phyloP scores from a whole-genome alignment of 2,113 vertebrate species.

The Clarias batrachus region DNA sequence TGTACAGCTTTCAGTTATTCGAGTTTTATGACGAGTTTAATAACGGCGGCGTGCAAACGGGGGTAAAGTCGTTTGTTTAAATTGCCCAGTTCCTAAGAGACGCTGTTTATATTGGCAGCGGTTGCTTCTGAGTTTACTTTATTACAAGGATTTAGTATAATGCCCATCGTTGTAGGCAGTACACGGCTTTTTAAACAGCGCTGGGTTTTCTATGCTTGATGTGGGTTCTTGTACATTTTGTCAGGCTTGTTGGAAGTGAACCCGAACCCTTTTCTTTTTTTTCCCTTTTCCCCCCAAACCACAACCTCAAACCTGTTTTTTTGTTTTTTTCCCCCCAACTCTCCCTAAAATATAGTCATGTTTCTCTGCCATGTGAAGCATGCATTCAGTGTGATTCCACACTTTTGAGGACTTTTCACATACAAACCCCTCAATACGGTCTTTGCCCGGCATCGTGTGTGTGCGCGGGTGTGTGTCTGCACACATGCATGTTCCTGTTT shows the following conservation, averaged over 20 bases:
- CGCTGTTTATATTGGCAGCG: neutral
- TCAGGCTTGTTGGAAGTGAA: neutral
- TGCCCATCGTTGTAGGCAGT: neutral
- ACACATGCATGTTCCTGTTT: neutral
- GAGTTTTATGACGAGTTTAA: neutral
- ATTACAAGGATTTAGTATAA: neutral
- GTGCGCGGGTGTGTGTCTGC: neutral
- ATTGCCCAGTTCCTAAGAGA: slow-evolving; percentile 1
- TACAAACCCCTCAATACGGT: neutral
- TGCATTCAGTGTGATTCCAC: neutral
- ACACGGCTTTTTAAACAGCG: neutral
- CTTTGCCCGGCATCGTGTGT: neutral
- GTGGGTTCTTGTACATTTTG: slow-evolving; percentile 9
- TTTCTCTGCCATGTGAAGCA: neutral
- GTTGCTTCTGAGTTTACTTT: neutral
- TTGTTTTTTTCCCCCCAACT: neutral
- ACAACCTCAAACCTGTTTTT: slow-evolving; percentile 3
- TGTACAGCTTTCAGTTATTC: neutral
- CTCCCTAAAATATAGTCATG: neutral
- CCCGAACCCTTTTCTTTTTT: neutral
- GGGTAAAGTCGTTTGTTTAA: slow-evolving; percentile 13
- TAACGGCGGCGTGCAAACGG: neutral
- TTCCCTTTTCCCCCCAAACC: neutral
- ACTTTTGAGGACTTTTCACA: neutral
- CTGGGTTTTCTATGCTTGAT: neutral